A percentile compares a stretch with the other conserved stretches of the same genome.
phyloP scores from a whole-genome alignment of 2,113 vertebrate genomes.

The Phoxinus phoxinus region DNA sequence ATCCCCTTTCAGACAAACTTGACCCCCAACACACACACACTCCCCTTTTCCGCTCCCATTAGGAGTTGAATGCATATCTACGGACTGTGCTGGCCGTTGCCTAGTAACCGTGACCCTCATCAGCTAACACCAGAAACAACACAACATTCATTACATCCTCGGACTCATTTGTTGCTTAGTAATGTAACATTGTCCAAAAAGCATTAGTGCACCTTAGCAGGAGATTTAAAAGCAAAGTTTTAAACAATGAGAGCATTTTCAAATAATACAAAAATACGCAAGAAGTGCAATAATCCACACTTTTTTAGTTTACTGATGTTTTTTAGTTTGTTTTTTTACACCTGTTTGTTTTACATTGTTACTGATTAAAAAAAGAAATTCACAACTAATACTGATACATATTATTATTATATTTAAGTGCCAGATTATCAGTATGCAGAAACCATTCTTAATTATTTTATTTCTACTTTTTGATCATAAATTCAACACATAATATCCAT shows the following conservation, averaged over 20 bases:
- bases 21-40: constrained; percentile 42
- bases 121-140: constrained; percentile 46
- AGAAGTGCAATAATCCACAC: neutral
- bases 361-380: too few species aligned
- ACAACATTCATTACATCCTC: constrained; percentile 44
- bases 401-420: too few species aligned
- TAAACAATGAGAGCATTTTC: neutral
- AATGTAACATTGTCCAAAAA: constrained; percentile 13
- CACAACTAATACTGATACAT: too few species aligned
- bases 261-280: neutral
- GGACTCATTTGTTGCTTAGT: constrained; percentile 23
- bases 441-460: too few species aligned
- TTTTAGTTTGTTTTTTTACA: too few species aligned
- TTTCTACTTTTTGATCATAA: too few species aligned
- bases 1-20: constrained; percentile 51
- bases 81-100: constrained; percentile 48
- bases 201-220: constrained; percentile 24
- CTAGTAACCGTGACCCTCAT: constrained; percentile 57
- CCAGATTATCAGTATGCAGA: too few species aligned
- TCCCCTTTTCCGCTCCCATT: constrained; percentile 44
- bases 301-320: too few species aligned
- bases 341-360: too few species aligned
- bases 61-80: constrained; percentile 56
- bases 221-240: constrained; percentile 3
- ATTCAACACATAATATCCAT: too few species aligned